A percentile compares a stretch with the other conserved stretches of the same genome.
Conservation (phyloP, 2,113 vertebrate species). For the Neoarius graeffei region DNA sequence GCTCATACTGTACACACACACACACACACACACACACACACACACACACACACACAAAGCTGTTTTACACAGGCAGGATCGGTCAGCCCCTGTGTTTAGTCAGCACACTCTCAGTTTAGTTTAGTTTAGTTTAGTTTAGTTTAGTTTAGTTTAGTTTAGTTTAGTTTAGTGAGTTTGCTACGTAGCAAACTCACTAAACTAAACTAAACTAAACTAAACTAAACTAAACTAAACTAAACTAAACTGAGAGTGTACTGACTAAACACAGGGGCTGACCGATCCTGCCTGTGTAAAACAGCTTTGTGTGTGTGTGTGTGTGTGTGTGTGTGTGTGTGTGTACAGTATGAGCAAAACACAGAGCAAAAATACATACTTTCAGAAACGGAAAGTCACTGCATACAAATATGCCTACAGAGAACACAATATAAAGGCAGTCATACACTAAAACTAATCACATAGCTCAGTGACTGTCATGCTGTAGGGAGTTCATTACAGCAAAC, state of each 20-base stretch:
- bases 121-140: too few species aligned
- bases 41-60: neutral
- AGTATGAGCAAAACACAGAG: neutral
- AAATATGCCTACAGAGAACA: neutral
- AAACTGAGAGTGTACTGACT: neutral
- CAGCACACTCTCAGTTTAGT: neutral
- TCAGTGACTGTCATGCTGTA: conserved; percentile 3
- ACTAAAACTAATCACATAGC: conserved; percentile 66
- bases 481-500: neutral
- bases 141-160: too few species aligned
- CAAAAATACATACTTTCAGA: neutral
- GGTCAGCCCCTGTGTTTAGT: neutral
- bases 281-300: neutral
- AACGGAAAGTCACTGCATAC: neutral
- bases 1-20: too few species aligned
- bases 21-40: too few species aligned
- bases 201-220: too few species aligned
- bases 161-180: too few species aligned
- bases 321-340: neutral
- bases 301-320: neutral
- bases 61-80: neutral
- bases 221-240: too few species aligned
- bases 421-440: conserved; percentile 77
- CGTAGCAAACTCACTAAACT: too few species aligned
- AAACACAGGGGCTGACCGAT: neutral